A percentile compares a stretch with the other conserved stretches of the same genome.
phyloP scores from a whole-genome alignment of 2,113 vertebrate genomes.

The Poicephalus meyeri region DNA sequence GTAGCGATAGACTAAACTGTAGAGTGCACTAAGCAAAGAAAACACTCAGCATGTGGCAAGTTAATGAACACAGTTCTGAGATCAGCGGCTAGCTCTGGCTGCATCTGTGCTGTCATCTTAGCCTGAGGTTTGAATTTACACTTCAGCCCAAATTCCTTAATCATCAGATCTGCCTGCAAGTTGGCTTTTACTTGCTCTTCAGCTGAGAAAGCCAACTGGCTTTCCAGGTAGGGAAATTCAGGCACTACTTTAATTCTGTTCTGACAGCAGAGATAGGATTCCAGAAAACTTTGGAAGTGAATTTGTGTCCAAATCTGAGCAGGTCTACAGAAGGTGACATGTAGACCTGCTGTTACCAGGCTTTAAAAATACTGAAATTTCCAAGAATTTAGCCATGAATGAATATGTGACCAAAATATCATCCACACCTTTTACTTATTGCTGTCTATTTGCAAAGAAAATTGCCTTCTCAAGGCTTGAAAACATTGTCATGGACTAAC shows the following conservation, averaged over 20 bases:
- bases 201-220: neutral
- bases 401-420: neutral
- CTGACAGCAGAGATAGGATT: neutral
- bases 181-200: neutral
- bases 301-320: neutral
- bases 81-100: neutral
- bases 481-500: neutral
- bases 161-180: neutral
- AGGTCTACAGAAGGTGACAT: neutral
- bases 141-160: neutral
- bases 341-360: neutral
- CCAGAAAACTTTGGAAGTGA: neutral
- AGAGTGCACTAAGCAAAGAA: neutral
- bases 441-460: neutral
- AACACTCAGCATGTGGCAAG: neutral
- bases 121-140: neutral
- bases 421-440: neutral
- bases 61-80: neutral
- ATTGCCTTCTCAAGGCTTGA: neutral
- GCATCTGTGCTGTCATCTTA: neutral
- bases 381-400: neutral
- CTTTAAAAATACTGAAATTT: neutral
- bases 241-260: neutral
- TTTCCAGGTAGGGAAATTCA: neutral
- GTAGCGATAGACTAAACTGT: rapidly evolving